phyloP scores from a whole-genome alignment of 2,797 vertebrate genomes.

The Danio choprae region DNA sequence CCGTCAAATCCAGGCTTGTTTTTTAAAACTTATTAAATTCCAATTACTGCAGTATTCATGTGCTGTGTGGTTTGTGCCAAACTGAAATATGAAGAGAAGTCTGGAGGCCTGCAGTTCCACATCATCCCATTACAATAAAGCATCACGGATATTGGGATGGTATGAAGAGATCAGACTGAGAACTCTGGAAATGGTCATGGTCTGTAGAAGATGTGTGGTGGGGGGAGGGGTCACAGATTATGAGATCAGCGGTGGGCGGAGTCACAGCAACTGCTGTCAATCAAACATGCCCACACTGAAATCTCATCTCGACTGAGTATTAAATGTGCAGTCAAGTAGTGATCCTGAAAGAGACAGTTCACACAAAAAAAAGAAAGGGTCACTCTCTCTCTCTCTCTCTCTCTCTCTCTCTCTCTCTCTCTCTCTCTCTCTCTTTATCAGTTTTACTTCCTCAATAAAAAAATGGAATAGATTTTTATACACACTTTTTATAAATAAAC shows the following conservation, averaged over 20 bases:
- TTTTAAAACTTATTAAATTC: constrained; percentile 63
- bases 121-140: constrained; percentile 47
- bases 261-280: constrained; percentile 26
- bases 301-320: neutral
- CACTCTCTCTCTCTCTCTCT: neutral
- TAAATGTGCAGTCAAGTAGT: no score
- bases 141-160: constrained; percentile 27
- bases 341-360: neutral
- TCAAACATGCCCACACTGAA: constrained; percentile 23
- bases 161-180: constrained; percentile 21
- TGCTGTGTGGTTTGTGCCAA: constrained; percentile 38
- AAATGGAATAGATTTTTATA: no score
- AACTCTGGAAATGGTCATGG: constrained; percentile 9
- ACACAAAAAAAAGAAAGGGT: no score
- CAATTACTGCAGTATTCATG: constrained; percentile 58
- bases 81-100: constrained; percentile 52
- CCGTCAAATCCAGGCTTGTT: constrained; percentile 55
- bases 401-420: neutral
- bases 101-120: constrained; percentile 43
- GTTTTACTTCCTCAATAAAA: neutral
- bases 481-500: no score
- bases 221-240: constrained; percentile 17
- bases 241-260: constrained; percentile 33
- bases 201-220: constrained; percentile 12
- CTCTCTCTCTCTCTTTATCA: neutral